Base-by-base conservation (phyloP, 1,140 invertebrate genomes). In the Pseudomyrmex gracilis region DNA sequence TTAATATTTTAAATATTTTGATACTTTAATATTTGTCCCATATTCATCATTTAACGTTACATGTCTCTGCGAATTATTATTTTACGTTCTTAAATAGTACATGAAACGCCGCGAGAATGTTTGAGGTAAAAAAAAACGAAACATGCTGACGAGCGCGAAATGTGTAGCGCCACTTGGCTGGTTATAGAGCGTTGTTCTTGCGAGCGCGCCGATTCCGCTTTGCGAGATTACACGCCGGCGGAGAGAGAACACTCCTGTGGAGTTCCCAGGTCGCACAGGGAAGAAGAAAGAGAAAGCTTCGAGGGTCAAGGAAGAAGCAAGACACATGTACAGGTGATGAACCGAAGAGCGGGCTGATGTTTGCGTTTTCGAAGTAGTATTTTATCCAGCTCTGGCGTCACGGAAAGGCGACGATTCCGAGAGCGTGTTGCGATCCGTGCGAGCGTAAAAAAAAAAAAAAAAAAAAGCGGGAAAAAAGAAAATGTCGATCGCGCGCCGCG, bases 351-450 rank as follows among this genome's bases (percentile, higher is more conserved):
- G 60, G 60, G n/a, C 73, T 13, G 24, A 51, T 15, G 43, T 8
- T 51, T 47, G 66, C 53, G 53, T 58, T 71, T 49, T 78, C 76
- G 64, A 78, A 78, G 76, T 78, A 78, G 76, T 78, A 78, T 78
- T 78, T 78, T 78, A 70, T 80, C 66, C 66, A 80, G 66, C 76
- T 80, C 76, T 70, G 76, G 76, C 67, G 53, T 12, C 43, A 49
- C 45, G 53, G 17, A 55, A 67, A 70, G 68, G 67, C 77, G 77
- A 60, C 67, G 55, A 34, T 51, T 71, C 17, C 45, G 45, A 49
- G 53, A 67, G 47, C 51, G 60, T 34, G 63, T 67, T 66, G 47
- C 61, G 24, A 24, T 77, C 49, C 47, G 61, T 67, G 61, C 74
- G 64, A 67, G 20, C 66, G 34, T 34, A 34, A 34, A 34, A 34